Base-by-base conservation (phyloP, 2,888 invertebrate species). In the Lasius platythorax region DNA sequence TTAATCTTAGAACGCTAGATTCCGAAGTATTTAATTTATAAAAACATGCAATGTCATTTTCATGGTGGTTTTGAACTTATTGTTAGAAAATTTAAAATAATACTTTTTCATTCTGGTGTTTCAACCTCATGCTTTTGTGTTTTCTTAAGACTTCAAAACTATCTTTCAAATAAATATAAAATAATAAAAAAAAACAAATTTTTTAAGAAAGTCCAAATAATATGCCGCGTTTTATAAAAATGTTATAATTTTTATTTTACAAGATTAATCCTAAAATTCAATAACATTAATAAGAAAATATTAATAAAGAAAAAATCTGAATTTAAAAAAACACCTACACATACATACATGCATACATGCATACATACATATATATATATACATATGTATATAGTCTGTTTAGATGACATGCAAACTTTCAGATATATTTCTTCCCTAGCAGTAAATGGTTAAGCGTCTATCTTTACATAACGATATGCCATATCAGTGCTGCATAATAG, bases 391-490 rank as follows among this genome's bases (percentile, higher is more conserved):
- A 46, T 46, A 46, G 0, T 3, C 3, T 43, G 3, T 3, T 46
- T 46, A 46, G 40, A 66, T 1, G 18, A 11, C 15, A 43, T 15
- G 0, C 11, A 23, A 53, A 18, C 40, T 56, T 46, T 43, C 30
- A 4, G 28, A 70, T 66, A 8, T 28, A 46, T 78, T 56, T 28
- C 12, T 0, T 40, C 40, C 18, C 11, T n/a, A 58, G 1, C 28
- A 23, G 6, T 28, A 68, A 23, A 12, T 46, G 15, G 30, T 30
- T 43, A 28, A 40, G 12, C 43, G 12, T 53, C 28, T 67, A 28
- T 40, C 4, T 67, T 67, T 67, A 23, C n/a, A 56, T 76, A 67
- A 56, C 28, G 18, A 40, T 37, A 76, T 8, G 28, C 18, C 18
- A n/a, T 76, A 40, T 76, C 12, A 37, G 53, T 50, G 11, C 28